phyloP scores from a whole-genome alignment of 2,113 vertebrate genomes.

The Dipodomys merriami region DNA sequence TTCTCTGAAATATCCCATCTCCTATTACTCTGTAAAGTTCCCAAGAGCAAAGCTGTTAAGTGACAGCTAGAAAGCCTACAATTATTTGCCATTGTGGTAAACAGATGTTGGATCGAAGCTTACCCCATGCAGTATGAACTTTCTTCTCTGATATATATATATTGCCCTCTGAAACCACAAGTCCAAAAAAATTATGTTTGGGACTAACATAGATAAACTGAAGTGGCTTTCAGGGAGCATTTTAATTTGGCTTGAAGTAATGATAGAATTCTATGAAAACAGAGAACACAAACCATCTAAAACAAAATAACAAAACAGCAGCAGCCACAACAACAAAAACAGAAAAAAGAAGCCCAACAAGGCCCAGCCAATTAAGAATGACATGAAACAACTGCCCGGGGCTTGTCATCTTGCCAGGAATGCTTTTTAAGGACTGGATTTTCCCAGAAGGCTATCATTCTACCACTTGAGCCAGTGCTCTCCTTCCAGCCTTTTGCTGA shows the following conservation, averaged over 20 bases:
- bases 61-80: not conserved
- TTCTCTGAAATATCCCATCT: not conserved
- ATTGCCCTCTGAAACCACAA: not conserved
- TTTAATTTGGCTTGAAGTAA: not conserved
- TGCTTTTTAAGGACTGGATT: not conserved
- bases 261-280: not conserved
- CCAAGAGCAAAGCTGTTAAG: not conserved
- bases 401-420: not conserved
- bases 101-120: not conserved
- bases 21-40: not conserved
- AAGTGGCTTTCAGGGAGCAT: not conserved
- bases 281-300: not conserved
- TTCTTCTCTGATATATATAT: not conserved
- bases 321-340: not conserved
- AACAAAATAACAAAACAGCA: no score
- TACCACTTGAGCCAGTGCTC: no score
- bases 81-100: not conserved
- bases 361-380: not conserved
- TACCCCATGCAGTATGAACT: no score
- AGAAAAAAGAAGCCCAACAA: not conserved
- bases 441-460: not conserved
- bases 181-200: not conserved
- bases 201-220: not conserved
- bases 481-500: no score
- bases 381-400: no score